Conservation (phyloP, 2,113 vertebrate genomes). For the Leucosticte australis region DNA sequence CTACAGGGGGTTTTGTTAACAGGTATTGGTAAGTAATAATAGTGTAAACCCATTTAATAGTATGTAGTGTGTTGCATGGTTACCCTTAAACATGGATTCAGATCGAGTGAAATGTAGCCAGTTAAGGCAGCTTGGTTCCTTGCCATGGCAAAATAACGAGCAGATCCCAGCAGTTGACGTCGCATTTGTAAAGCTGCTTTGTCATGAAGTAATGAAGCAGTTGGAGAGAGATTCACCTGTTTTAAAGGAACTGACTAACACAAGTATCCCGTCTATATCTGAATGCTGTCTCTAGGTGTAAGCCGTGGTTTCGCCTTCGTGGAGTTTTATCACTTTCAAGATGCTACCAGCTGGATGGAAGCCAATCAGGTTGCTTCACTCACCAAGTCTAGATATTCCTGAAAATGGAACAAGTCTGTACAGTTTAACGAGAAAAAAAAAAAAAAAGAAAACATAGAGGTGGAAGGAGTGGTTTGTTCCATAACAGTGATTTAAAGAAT, state of each 20-base stretch:
- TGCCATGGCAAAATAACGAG: slow-evolving; percentile 93
- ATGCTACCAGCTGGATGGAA: slow-evolving; percentile 99
- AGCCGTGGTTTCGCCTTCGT: slow-evolving; percentile 99
- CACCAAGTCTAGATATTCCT: slow-evolving; percentile 97
- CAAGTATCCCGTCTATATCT: slow-evolving; percentile 99
- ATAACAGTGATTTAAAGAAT: slow-evolving; percentile 67
- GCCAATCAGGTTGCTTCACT: slow-evolving; percentile 99
- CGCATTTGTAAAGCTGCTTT: slow-evolving; percentile 88
- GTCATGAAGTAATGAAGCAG: slow-evolving; percentile 94
- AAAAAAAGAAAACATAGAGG: slow-evolving; percentile 38
- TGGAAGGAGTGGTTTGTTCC: slow-evolving; percentile 81
- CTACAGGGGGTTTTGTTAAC: slow-evolving; percentile 68
- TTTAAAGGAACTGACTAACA: slow-evolving; percentile 99
- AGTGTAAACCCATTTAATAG: slow-evolving; percentile 67
- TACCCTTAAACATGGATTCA: slow-evolving; percentile 75
- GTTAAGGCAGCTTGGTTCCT: slow-evolving; percentile 82
- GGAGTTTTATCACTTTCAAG: slow-evolving; percentile 99
- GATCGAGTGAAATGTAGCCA: slow-evolving; percentile 68
- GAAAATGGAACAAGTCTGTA: slow-evolving; percentile 89
- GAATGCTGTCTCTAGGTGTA: slow-evolving; percentile 99
- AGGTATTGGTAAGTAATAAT: slow-evolving; percentile 78
- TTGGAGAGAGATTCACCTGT: slow-evolving; percentile 98
- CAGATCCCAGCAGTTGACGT: slow-evolving; percentile 84
- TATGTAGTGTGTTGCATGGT: slow-evolving; percentile 80
- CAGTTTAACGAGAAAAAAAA: slow-evolving; percentile 76